A percentile compares a stretch with the other conserved stretches of the same genome.
phyloP scores from a whole-genome alignment of 2,888 invertebrate genomes.

The Steinernema hermaphroditum region DNA sequence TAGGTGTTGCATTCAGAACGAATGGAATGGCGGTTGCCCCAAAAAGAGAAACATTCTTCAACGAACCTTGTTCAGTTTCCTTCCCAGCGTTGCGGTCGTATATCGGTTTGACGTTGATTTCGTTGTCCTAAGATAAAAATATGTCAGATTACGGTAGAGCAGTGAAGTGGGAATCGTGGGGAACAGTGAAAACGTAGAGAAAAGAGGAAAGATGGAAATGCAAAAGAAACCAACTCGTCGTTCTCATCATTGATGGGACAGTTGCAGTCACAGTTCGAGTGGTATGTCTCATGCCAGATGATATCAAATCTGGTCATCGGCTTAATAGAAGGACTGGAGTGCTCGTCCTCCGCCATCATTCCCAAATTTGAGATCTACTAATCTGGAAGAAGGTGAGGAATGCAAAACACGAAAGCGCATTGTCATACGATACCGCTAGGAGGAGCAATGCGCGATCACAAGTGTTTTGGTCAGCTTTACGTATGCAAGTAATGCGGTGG shows the following conservation, averaged over 20 bases:
- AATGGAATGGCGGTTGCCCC: not conserved
- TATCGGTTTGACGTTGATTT: slow-evolving; percentile 1
- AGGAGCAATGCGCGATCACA: not conserved
- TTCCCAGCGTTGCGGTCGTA: slow-evolving; percentile 31
- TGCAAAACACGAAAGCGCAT: not conserved
- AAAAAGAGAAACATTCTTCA: not conserved
- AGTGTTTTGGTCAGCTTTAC: slow-evolving; percentile 18
- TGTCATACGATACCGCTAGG: not conserved
- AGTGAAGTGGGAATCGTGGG: not conserved
- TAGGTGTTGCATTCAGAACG: slow-evolving; percentile 7
- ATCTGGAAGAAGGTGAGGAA: slow-evolving; percentile 21
- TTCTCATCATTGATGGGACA: slow-evolving; percentile 26
- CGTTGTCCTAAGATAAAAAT: not conserved
- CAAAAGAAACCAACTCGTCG: slow-evolving; percentile 22
- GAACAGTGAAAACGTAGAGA: not conserved
- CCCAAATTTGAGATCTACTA: slow-evolving; percentile 31
- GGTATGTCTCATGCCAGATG: slow-evolving; percentile 24
- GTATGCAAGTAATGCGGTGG: slow-evolving; percentile 27
- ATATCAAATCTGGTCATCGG: slow-evolving; percentile 28
- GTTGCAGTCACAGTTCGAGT: slow-evolving; percentile 27
- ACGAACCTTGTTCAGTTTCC: slow-evolving; percentile 32
- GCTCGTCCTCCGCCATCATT: slow-evolving; percentile 1
- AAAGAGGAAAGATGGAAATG: not conserved
- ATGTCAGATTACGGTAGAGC: not conserved
- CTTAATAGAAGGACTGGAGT: not conserved